A percentile compares a stretch with the other conserved stretches of the same genome.
Conservation (phyloP, 2,888 invertebrate species). For the Drosophila atripex region DNA sequence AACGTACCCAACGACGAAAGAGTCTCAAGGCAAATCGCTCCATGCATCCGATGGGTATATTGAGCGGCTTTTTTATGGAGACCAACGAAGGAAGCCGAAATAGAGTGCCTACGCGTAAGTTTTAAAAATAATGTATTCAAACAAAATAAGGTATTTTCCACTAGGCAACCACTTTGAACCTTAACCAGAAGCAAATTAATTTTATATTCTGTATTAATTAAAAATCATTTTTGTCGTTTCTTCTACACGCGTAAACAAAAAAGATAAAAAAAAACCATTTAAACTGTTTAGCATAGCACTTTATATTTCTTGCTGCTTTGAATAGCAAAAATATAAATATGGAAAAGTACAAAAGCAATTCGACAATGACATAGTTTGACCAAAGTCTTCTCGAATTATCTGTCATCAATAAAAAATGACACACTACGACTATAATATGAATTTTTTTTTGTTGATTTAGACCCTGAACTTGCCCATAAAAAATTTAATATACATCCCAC, state of each 20-base stretch:
- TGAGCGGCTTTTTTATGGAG: slow-evolving; percentile 84
- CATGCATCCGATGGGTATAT: slow-evolving; percentile 83
- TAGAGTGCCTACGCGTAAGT: slow-evolving; percentile 85
- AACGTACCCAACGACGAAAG: slow-evolving; percentile 70
- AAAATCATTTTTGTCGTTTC: slow-evolving; percentile 33
- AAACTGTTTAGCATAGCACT: slow-evolving; percentile 71
- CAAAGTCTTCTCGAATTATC: slow-evolving; percentile 44
- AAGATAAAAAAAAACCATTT: slow-evolving; percentile 15
- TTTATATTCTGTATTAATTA: slow-evolving; percentile 21
- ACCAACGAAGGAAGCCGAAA: slow-evolving; percentile 80
- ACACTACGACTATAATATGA: slow-evolving; percentile 7
- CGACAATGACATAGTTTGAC: slow-evolving; percentile 67
- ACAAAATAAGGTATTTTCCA: not conserved
- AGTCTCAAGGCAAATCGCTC: slow-evolving; percentile 83
- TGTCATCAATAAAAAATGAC: slow-evolving; percentile 24
- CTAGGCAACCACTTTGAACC: not conserved
- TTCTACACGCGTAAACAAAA: slow-evolving; percentile 40
- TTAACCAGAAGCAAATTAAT: not conserved
- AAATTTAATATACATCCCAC: slow-evolving; percentile 6
- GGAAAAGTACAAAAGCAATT: slow-evolving; percentile 14
- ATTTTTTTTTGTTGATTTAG: slow-evolving; percentile 21
- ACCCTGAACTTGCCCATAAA: slow-evolving; percentile 69
- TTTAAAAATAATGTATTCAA: not conserved
- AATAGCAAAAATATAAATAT: slow-evolving; percentile 23
- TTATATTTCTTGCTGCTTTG: slow-evolving; percentile 46